Conservation (phyloP, 2,113 vertebrate genomes). For the rabbit (Oryctolagus cuniculus) region mOryCun1.1 NC_091441.1:81958001-81958500, state of each 20-base stretch:
- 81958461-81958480: not conserved
- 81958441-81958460: constrained; percentile 25
- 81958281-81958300: not conserved
- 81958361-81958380: not conserved
- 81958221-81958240: not conserved
- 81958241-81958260: not conserved
- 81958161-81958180: not conserved
- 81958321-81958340: not conserved
- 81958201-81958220: not conserved
- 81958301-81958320: not conserved
- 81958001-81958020: not conserved
- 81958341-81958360: not conserved
- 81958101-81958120: not conserved
- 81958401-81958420: not conserved
- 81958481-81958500: too few relatives aligned
- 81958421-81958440: constrained; percentile 16
- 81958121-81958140: not conserved
- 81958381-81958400: not conserved
- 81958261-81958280: not conserved
- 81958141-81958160: not conserved
- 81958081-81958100: not conserved
- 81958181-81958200: constrained; percentile 37
- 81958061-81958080: not conserved
- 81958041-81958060: not conserved
- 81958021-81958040: not conserved